Base-by-base conservation (phyloP, 2,797 vertebrate genomes). In the Clamator glandarius region DNA sequence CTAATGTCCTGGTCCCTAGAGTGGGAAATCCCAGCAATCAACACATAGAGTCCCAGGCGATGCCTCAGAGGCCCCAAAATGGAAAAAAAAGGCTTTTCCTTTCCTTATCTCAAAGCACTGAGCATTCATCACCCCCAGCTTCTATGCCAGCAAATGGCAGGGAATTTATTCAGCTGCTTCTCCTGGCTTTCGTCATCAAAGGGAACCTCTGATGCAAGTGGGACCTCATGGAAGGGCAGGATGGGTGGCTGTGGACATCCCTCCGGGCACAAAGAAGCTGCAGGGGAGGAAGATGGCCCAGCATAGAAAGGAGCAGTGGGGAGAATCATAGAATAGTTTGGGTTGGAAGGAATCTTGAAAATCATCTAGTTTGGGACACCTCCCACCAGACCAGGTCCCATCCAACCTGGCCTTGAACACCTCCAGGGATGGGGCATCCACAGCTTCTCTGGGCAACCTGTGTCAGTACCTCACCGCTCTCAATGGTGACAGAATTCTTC, bases 241-340 rank as follows among this genome's bases (percentile, higher is more conserved):
- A 63, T 20, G 16, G 28, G 23, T 11, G 25, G 12, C 41, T 67
- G 44, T 9, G 67, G 55, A 57, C 23, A n/a, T 9, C 25, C 24
- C 50, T n/a, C 29, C 5, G 26, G 16, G 28, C 68, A 67, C 51
- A 66, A 55, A 59, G 58, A 83, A 81, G 55, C 69, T 46, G n/a
- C 51, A 6, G 46, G n/a, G 46, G 11, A 70, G 41, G 33, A 59
- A 19, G 42, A n/a, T 58, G 42, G 13, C 55, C 12, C 50, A 8
- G 41, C 17, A 11, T 0, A 15, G 61, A 58, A 57, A 52, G 0
- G 3, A 33, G 36, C 69, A 35, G 33, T 4, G 14, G 52, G 33
- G 36, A 70, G 33, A 39, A 39, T 39, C 39, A 39, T 39, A 39
- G 39, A 39, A 39, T 39, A 39, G 39, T 39, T 39, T 39, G 39